Percentiles rank a stretch among this genome's conserved stretches.
phyloP scores from a whole-genome alignment of 2,888 invertebrate species.

The Drosophila subsilvestris region DNA sequence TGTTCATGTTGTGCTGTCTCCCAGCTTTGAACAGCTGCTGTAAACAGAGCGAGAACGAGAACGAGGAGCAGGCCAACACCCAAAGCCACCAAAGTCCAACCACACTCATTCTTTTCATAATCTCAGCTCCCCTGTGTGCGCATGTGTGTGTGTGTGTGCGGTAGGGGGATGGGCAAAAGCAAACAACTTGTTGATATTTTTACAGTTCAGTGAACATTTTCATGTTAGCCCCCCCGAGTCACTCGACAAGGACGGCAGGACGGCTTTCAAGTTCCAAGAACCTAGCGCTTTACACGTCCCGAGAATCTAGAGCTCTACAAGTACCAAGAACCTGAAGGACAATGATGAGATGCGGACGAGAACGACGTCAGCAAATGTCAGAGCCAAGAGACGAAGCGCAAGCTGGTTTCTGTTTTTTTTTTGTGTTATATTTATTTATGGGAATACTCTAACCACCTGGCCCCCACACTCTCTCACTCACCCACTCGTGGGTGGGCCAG shows the following conservation, averaged over 20 bases:
- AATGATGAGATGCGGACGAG: constrained; percentile 40
- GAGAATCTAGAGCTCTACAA: constrained; percentile 18
- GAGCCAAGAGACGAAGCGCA: constrained; percentile 34
- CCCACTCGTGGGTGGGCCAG: background rate
- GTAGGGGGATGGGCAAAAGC: constrained; percentile 64
- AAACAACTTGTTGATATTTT: constrained; percentile 80
- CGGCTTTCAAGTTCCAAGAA: constrained; percentile 4
- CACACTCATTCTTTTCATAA: constrained; percentile 27
- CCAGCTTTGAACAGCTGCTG: constrained; percentile 66
- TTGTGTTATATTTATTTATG: constrained; percentile 51
- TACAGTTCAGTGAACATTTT: constrained; percentile 77
- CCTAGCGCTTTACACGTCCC: constrained; percentile 9
- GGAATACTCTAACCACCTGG: background rate
- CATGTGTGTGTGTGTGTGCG: constrained; percentile 25
- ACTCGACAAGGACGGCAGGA: background rate
- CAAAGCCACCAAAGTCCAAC: constrained; percentile 12
- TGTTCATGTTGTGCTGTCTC: constrained; percentile 35
- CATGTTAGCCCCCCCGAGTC: constrained; percentile 46
- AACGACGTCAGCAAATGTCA: constrained; percentile 73
- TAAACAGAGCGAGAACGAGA: constrained; percentile 19
- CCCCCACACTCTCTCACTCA: background rate
- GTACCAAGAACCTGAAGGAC: constrained; percentile 19
- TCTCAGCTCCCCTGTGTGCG: constrained; percentile 15
- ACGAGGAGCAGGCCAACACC: constrained; percentile 35
- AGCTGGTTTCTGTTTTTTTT: constrained; percentile 57